Conservation (phyloP, 2,888 invertebrate genomes). For the Macrosiphum euphorbiae region DNA sequence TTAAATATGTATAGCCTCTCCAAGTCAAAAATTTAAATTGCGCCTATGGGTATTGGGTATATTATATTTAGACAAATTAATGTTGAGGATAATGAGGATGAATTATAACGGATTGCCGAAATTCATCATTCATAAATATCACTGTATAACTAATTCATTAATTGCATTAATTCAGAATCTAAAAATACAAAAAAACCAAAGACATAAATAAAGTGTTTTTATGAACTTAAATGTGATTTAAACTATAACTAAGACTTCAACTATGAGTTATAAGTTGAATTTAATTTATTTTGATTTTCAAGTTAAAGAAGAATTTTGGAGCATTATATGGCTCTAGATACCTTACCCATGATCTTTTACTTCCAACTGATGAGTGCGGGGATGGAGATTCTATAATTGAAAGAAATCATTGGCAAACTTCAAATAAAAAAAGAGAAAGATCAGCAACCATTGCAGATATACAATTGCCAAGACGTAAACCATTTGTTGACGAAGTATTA, state of each 20-base stretch:
- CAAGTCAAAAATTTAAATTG: no score
- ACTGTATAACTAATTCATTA: background rate
- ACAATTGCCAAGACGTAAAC: constrained; percentile 66
- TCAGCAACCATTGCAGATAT: constrained; percentile 60
- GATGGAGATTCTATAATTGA: constrained; percentile 71
- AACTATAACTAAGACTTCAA: background rate
- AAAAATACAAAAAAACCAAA: background rate
- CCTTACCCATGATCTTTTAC: constrained; percentile 76
- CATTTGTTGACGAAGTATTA: constrained; percentile 70
- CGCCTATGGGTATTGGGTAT: no score
- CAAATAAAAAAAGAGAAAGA: constrained; percentile 53
- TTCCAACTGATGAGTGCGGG: constrained; percentile 75
- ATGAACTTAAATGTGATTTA: background rate
- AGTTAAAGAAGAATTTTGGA: constrained; percentile 72
- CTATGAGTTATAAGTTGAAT: background rate
- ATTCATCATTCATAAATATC: background rate
- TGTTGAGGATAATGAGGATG: background rate
- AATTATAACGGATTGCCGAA: background rate
- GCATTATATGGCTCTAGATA: constrained; percentile 74
- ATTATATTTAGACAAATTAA: no score
- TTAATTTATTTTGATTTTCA: constrained; percentile 67
- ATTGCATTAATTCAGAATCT: background rate
- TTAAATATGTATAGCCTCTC: no score
- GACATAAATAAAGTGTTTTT: background rate
- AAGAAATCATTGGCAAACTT: constrained; percentile 66